Evolutionary conservation across 2,797 vertebrate species (phyloP), one percentile per base, ranked within the genome.

Genomic region (Hybognathus amarus): DNA sequence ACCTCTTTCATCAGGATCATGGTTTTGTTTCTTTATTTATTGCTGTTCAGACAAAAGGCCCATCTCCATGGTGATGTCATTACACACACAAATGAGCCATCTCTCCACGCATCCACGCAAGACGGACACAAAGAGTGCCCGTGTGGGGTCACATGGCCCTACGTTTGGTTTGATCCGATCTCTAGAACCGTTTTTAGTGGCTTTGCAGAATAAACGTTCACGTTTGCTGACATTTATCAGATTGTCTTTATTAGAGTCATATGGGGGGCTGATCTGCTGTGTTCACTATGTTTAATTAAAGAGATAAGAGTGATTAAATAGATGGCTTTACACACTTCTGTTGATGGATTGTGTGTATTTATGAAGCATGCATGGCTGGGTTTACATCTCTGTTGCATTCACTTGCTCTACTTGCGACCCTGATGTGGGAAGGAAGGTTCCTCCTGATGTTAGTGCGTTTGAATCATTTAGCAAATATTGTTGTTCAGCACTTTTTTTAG

Each of bases 11-110:
- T 82, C 85, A 30, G 82, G 50, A 87, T 87, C 88, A 69, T 78
- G 83, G 84, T 87, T 87, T 63, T 87, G 59, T 91, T 90, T 92
- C 81, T 70, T 87, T 92, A 89, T 93, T 92, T 92, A 94, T 93
- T 92, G 50, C 78, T 38, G 84, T 86, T 80, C 79, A 85, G 86
- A 68, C 80, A 90, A 89, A 90, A 87, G 91, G 83, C 86, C 77
- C 82, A 89, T 94, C 92, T 87, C 94, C 93, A 94, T 94, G 93
- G 92, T 79, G 73, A 94, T 88, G 85, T 89, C 89, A 91, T 91
- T 90, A 89, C 87, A 91, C 88, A 92, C 84, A 78, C 86, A 89
- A 86, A 90, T 88, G 83, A 90, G 87, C 85, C 86, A 80, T 89
- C 80, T 76, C 83, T 79, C 83, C n/a, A 66, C 5, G 24, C 24